Percentiles rank a stretch among this genome's conserved stretches.
Conservation (phyloP, 1,140 invertebrate genomes). For the Drosophila equinoxialis region DNA sequence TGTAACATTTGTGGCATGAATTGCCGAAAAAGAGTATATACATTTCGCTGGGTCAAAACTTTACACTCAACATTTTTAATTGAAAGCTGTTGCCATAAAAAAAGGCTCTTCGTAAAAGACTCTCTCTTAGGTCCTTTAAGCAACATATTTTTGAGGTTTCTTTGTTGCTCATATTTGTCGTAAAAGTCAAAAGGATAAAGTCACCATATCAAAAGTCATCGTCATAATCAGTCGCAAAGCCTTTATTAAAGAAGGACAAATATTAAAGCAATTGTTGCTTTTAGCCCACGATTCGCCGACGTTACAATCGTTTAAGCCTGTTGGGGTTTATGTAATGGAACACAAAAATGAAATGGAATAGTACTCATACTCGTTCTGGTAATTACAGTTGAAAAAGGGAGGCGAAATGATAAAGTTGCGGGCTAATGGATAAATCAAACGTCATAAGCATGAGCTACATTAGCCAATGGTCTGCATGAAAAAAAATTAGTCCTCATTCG, state of each 20-base stretch:
- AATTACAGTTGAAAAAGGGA: conserved; percentile 2
- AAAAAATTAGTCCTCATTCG: background rate
- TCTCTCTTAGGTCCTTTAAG: background rate
- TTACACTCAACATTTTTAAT: conserved; percentile 17
- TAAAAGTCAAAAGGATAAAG: background rate
- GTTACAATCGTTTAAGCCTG: conserved; percentile 13
- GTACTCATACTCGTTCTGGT: background rate
- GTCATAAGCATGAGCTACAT: conserved; percentile 1
- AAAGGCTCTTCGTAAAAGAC: conserved; percentile 14
- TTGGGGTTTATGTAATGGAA: conserved; percentile 9
- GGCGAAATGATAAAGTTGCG: background rate
- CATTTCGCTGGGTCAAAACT: background rate
- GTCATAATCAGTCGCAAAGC: conserved; percentile 3
- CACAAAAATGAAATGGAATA: conserved; percentile 8
- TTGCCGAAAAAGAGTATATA: background rate
- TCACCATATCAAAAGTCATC: background rate
- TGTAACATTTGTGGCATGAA: background rate
- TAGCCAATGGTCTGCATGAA: background rate
- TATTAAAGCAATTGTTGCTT: conserved; percentile 7
- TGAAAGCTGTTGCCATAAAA: conserved; percentile 27
- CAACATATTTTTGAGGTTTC: background rate
- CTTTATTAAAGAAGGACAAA: background rate
- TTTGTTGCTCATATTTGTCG: background rate
- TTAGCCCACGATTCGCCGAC: conserved; percentile 23
- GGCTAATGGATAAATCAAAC: conserved; percentile 4